phyloP scores from a whole-genome alignment of 2,113 vertebrate species.

The Salminus brasiliensis region DNA sequence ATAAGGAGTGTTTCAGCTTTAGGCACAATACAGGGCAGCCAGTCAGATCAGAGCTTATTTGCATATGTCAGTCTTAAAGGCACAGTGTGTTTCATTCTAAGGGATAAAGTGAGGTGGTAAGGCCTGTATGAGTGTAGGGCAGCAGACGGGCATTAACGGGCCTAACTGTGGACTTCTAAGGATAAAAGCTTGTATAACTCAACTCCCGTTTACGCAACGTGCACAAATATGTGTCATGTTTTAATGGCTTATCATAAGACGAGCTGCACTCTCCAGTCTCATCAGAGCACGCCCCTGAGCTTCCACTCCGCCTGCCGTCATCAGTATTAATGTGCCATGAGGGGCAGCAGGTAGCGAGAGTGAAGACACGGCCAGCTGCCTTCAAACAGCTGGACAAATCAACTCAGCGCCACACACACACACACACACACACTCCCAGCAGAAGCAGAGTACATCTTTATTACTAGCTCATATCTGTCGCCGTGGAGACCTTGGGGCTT shows the following conservation, averaged over 20 bases:
- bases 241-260: not conserved
- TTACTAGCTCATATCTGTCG: conserved; percentile 45
- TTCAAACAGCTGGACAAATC: conserved; percentile 44
- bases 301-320: not conserved
- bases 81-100: no score
- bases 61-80: no score
- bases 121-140: no score
- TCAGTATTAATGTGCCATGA: conserved; percentile 38
- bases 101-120: no score
- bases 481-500: conserved; percentile 26
- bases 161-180: no score
- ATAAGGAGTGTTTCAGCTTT: no score
- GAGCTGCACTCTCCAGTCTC: not conserved
- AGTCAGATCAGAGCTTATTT: no score
- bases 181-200: not conserved
- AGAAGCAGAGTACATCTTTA: conserved; percentile 44
- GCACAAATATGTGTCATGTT: not conserved
- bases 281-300: not conserved
- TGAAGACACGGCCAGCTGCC: not conserved
- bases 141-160: no score
- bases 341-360: conserved; percentile 18
- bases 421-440: not conserved
- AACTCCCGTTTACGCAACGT: not conserved
- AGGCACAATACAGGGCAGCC: no score
- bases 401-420: conserved; percentile 19